These are phyloP conservation scores for Caerostris darwini DNA, from an alignment of 1,140 invertebrate genomes.

Conservation along the genomic window DNA sequence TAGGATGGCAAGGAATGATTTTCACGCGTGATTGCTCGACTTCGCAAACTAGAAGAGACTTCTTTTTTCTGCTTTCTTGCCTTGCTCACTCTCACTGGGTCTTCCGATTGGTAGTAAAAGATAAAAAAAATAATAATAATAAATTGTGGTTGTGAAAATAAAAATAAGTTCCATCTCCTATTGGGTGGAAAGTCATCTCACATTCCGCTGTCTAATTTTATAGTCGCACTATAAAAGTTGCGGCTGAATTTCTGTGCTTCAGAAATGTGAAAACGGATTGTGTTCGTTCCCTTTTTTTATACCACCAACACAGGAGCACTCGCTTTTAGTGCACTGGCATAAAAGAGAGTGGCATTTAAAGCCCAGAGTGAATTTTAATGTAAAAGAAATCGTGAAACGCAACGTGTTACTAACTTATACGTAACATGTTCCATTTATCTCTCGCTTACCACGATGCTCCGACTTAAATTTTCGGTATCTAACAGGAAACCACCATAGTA, in stretches of 20 bases:
- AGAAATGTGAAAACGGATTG: constrained; percentile 22
- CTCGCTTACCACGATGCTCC: neutral
- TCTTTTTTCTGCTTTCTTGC: constrained; percentile 13
- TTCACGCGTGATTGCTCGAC: constrained; percentile 55
- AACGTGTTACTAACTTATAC: neutral
- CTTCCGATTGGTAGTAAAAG: neutral
- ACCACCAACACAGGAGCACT: neutral
- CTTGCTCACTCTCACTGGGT: constrained; percentile 34
- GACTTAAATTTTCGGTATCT: neutral
- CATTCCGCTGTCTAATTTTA: neutral
- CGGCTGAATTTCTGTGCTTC: neutral
- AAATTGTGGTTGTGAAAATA: neutral
- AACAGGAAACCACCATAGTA: too few relatives aligned
- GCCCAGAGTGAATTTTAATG: neutral
- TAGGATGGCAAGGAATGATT: constrained; percentile 27
- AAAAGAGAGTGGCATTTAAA: neutral
- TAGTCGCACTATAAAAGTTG: constrained; percentile 44
- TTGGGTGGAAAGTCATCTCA: constrained; percentile 29
- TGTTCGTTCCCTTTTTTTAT: neutral
- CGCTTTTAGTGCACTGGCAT: neutral
- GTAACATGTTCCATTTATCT: neutral
- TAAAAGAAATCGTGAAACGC: neutral
- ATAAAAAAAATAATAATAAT: neutral
- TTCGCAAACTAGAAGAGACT: neutral
- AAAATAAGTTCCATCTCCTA: constrained; percentile 37